These are phyloP conservation scores for Cyclophora albipunctata DNA, from an alignment of 2,888 invertebrate genomes.

Conservation along the genomic window DNA sequence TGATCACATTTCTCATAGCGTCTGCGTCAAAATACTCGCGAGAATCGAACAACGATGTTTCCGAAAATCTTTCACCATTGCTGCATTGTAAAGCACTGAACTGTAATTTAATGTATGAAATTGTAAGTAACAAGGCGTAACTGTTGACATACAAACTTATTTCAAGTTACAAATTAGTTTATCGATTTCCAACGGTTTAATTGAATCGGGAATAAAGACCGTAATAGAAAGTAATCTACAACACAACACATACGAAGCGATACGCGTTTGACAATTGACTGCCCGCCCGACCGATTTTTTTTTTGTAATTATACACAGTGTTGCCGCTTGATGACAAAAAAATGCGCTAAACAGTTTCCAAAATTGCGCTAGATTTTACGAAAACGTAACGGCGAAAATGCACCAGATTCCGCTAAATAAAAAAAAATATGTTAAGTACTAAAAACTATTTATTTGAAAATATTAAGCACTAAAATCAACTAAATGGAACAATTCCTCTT, in stretches of 20 bases:
- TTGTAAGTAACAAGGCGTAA: conserved; percentile 9
- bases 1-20: conserved; percentile 57
- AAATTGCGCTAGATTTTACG: too few relatives aligned
- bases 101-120: conserved; percentile 16
- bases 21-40: conserved; percentile 39
- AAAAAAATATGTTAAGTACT: too few relatives aligned
- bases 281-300: conserved; percentile 5
- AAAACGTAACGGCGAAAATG: too few relatives aligned
- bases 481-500: too few relatives aligned
- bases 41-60: conserved; percentile 46
- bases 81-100: conserved; percentile 7
- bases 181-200: too few relatives aligned
- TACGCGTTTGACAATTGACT: conserved; percentile 33
- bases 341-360: too few relatives aligned
- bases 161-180: not conserved
- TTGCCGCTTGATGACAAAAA: too few relatives aligned
- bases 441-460: too few relatives aligned
- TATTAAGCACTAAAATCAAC: too few relatives aligned
- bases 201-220: too few relatives aligned
- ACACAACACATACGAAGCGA: conserved; percentile 9
- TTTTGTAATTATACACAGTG: not conserved
- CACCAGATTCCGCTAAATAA: too few relatives aligned
- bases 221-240: too few relatives aligned
- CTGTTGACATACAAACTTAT: not conserved
- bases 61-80: conserved; percentile 55